phyloP scores from a whole-genome alignment of 2,888 invertebrate genomes.

The Branchellion lobata region DNA sequence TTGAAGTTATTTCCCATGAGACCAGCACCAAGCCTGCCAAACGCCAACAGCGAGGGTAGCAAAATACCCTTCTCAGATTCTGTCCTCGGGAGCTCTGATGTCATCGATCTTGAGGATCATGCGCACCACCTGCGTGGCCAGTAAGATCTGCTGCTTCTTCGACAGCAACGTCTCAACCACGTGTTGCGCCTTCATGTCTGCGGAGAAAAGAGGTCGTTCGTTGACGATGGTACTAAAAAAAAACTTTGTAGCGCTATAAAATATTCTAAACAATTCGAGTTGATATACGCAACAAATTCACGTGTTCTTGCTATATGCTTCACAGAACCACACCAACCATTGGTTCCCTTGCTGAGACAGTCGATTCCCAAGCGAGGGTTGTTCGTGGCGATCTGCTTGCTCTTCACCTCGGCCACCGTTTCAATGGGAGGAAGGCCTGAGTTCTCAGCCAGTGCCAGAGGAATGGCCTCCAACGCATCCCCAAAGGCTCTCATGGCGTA shows the following conservation, averaged over 20 bases:
- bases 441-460: slow-evolving; percentile 93
- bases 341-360: slow-evolving; percentile 80
- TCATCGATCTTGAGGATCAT: slow-evolving; percentile 99
- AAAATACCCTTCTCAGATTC: slow-evolving; percentile 31
- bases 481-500: slow-evolving; percentile 94
- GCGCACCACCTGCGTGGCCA: slow-evolving; percentile 95
- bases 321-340: slow-evolving; percentile 63
- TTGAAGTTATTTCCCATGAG: no score
- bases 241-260: no score
- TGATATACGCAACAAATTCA: no score
- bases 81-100: slow-evolving; percentile 69
- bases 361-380: slow-evolving; percentile 89
- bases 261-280: no score
- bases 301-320: no score
- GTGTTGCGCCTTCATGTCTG: slow-evolving; percentile 90
- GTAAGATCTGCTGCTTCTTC: slow-evolving; percentile 92
- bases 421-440: slow-evolving; percentile 89
- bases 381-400: slow-evolving; percentile 80
- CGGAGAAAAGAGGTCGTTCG: not conserved
- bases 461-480: slow-evolving; percentile 90
- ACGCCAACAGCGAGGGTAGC: no score
- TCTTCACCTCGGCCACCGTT: slow-evolving; percentile 80
- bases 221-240: not conserved
- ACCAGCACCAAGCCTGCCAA: no score
- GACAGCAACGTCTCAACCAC: slow-evolving; percentile 95